Conservation (phyloP, 2,888 invertebrate species). For the Galeruca laticollis region DNA sequence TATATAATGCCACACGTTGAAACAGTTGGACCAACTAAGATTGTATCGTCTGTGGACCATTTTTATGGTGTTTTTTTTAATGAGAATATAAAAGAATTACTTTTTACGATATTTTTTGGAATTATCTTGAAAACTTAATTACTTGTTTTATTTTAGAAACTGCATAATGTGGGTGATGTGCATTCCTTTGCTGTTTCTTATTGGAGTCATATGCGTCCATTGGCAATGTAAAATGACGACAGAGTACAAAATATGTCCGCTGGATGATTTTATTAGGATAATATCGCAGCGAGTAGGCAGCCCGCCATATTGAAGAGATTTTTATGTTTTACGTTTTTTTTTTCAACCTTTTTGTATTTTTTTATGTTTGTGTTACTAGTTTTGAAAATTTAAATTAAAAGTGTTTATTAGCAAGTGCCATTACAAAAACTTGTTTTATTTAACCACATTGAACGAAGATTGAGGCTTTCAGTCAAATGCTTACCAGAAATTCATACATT, state of each 20-base stretch:
- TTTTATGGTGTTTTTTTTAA: no score
- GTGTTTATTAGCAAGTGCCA: slow-evolving; percentile 24
- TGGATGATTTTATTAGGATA: slow-evolving; percentile 48
- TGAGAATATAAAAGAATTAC: no score
- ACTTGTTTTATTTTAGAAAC: background rate
- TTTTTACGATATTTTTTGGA: no score
- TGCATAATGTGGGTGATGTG: slow-evolving; percentile 21
- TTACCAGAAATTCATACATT: no score
- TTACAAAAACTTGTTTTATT: slow-evolving; percentile 3
- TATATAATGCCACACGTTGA: no score
- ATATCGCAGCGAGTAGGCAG: slow-evolving; percentile 40
- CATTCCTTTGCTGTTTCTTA: slow-evolving; percentile 27
- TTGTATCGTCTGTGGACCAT: no score
- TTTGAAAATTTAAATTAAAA: slow-evolving; percentile 31
- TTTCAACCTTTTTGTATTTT: slow-evolving; percentile 34
- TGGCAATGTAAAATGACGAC: slow-evolving; percentile 48
- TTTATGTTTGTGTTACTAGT: slow-evolving; percentile 32
- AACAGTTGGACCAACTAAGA: no score
- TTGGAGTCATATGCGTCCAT: slow-evolving; percentile 41
- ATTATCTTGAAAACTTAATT: no score
- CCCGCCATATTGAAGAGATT: slow-evolving; percentile 48
- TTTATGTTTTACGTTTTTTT: slow-evolving; percentile 9
- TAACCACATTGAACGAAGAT: background rate
- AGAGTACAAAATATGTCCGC: slow-evolving; percentile 47
- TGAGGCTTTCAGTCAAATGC: no score